These are phyloP conservation scores for Aspidoscelis tigris DNA, from an alignment of 2,113 vertebrate genomes.

Conservation along the genomic window DNA sequence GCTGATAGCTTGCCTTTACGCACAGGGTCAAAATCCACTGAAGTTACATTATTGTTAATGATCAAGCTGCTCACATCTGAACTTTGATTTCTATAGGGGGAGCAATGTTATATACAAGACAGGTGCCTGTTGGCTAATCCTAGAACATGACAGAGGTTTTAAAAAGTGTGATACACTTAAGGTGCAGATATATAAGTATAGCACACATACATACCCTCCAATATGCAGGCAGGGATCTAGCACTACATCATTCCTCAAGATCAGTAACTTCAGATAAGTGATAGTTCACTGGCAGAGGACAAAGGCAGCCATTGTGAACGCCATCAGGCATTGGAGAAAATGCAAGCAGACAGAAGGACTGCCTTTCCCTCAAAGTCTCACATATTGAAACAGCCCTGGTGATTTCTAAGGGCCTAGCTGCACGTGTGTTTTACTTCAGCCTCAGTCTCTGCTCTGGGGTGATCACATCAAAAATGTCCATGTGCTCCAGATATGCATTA, in stretches of 20 bases:
- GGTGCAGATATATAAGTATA: background rate
- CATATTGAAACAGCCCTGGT: background rate
- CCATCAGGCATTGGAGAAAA: background rate
- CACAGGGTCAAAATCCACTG: background rate
- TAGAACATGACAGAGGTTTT: background rate
- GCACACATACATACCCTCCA: too few species aligned
- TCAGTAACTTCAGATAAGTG: too few species aligned
- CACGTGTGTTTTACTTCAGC: too few species aligned
- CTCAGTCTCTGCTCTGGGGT: too few species aligned
- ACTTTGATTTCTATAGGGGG: background rate
- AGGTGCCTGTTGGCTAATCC: background rate
- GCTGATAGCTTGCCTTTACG: background rate
- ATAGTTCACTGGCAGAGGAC: too few species aligned
- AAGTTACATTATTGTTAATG: background rate
- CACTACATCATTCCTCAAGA: background rate
- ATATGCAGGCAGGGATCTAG: background rate
- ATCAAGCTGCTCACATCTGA: background rate
- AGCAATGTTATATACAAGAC: background rate
- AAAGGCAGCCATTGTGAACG: too few species aligned
- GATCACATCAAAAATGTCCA: too few species aligned
- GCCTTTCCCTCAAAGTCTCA: background rate
- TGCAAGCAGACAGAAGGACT: background rate
- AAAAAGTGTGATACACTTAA: background rate
- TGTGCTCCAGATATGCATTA: too few species aligned
- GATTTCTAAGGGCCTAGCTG: too few species aligned